A percentile compares a stretch with the other conserved stretches of the same genome.
Evolutionary conservation across 2,113 vertebrate species (phyloP).

Genomic region (Dasypus novemcinctus): DNA sequence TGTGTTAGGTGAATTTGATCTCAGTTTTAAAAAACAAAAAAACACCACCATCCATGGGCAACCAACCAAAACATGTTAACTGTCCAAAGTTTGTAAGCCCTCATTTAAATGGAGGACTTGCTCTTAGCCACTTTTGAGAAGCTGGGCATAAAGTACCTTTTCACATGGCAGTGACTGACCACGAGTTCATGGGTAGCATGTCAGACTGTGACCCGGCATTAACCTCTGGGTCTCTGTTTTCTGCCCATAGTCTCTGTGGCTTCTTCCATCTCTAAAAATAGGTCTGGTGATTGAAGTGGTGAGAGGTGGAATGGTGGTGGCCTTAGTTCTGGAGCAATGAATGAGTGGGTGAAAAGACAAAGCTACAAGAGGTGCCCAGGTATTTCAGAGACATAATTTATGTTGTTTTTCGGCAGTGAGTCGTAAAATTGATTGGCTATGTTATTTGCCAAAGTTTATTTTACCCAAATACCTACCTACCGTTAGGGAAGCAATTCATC

Average conservation of each 20-base stretch:
- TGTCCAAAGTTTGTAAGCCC: neutral
- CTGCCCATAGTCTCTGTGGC: neutral
- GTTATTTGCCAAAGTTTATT: constrained; percentile 58
- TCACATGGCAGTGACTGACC: neutral
- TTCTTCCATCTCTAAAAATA: neutral
- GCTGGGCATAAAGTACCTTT: neutral
- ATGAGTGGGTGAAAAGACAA: neutral
- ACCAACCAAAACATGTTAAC: neutral
- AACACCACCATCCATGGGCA: neutral
- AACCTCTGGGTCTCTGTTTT: neutral
- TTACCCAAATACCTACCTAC: constrained; percentile 43
- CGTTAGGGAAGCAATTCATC: constrained; percentile 58
- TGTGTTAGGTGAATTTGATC: neutral
- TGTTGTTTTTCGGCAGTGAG: constrained; percentile 27
- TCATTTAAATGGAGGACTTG: neutral
- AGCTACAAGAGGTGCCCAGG: neutral
- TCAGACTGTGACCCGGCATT: neutral
- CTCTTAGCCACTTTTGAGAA: neutral
- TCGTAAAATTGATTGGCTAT: neutral
- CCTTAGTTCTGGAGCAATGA: neutral
- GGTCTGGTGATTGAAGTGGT: too few relatives aligned
- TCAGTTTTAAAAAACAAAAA: neutral
- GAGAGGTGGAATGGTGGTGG: neutral
- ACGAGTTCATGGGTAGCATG: neutral
- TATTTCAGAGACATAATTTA: neutral